Conservation (phyloP, 1,140 invertebrate genomes). For the Bombus sylvicola region DNA sequence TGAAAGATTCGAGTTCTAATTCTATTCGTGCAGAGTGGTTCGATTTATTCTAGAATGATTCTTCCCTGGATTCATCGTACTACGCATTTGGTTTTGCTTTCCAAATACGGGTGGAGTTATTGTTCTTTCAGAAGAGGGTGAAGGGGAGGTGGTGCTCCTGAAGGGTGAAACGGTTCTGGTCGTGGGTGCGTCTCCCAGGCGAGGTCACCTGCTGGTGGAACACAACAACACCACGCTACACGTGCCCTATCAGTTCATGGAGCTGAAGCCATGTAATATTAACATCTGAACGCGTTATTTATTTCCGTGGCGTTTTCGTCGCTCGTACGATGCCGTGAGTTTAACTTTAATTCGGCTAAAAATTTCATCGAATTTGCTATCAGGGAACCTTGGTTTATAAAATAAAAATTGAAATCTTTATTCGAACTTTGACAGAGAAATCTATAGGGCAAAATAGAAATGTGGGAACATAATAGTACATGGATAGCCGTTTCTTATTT, state of each 20-base stretch:
- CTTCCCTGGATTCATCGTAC: not conserved
- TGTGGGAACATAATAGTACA: not conserved
- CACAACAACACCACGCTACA: constrained; percentile 91
- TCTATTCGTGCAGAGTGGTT: not conserved
- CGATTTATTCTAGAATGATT: not conserved
- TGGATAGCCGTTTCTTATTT: not conserved
- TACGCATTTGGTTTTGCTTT: constrained; percentile 1
- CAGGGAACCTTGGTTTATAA: too few species aligned
- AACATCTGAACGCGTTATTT: constrained; percentile 75
- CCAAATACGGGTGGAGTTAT: constrained; percentile 14
- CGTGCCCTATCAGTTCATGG: constrained; percentile 94
- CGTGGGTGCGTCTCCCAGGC: constrained; percentile 89
- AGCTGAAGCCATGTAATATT: constrained; percentile 86
- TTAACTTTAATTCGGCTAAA: not conserved
- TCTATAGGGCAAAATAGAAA: not conserved
- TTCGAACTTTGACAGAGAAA: not conserved
- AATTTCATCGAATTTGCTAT: not conserved
- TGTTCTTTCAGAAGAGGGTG: constrained; percentile 83
- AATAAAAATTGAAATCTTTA: not conserved
- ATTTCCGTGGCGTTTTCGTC: constrained; percentile 28
- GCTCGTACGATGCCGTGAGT: not conserved
- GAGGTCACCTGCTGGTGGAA: constrained; percentile 93
- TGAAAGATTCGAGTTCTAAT: not conserved
- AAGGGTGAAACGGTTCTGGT: constrained; percentile 93
- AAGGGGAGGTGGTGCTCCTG: constrained; percentile 85